phyloP scores from a whole-genome alignment of 2,888 invertebrate species.

The Cryptus viduatorius region DNA sequence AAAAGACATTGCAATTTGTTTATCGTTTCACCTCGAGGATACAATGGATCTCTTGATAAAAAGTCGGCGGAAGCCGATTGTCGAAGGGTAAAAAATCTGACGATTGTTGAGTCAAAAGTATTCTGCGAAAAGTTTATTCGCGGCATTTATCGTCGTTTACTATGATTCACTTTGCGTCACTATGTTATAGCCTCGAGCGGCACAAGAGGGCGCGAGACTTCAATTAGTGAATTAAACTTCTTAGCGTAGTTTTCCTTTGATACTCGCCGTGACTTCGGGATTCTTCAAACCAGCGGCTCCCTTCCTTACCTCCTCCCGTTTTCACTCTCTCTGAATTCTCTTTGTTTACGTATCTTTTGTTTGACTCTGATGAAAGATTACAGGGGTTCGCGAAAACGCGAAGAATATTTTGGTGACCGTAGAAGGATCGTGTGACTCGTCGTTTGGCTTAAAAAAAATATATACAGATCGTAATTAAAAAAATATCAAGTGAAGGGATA shows the following conservation, averaged over 20 bases:
- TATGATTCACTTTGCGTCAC: background rate
- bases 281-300: background rate
- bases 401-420: background rate
- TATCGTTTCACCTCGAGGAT: slow-evolving; percentile 8
- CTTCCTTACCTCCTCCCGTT: slow-evolving; percentile 24
- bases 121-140: slow-evolving; percentile 71
- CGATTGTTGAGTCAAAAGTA: slow-evolving; percentile 68
- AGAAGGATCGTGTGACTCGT: background rate
- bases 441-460: background rate
- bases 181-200: slow-evolving; percentile 8
- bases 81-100: slow-evolving; percentile 49
- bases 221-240: slow-evolving; percentile 76
- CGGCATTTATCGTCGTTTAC: slow-evolving; percentile 62
- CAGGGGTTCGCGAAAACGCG: slow-evolving; percentile 55
- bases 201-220: slow-evolving; percentile 65
- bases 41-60: slow-evolving; percentile 14
- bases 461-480: background rate
- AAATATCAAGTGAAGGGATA: too few species aligned
- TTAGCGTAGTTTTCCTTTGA: slow-evolving; percentile 70
- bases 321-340: slow-evolving; percentile 58
- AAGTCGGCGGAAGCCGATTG: background rate
- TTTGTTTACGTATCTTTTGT: slow-evolving; percentile 74
- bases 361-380: slow-evolving; percentile 70
- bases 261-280: slow-evolving; percentile 47
- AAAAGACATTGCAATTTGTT: slow-evolving; percentile 33